A percentile compares a stretch with the other conserved stretches of the same genome.
phyloP scores from a whole-genome alignment of 2,797 vertebrate species.

The Graptemys geographica region DNA sequence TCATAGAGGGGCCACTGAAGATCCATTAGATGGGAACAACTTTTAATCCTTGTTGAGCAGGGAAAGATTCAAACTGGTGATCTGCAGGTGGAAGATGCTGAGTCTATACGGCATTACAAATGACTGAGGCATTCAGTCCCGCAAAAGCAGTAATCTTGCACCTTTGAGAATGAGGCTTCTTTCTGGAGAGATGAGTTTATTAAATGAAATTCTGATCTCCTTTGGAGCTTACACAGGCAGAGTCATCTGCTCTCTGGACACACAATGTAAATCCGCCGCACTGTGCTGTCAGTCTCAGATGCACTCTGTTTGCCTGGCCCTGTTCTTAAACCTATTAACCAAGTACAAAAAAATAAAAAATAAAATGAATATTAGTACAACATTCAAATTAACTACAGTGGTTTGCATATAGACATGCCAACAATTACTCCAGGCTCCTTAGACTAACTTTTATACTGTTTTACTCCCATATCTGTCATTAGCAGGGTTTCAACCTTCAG shows the following conservation, averaged over 20 bases:
- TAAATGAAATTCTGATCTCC: neutral
- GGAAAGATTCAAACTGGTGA: neutral
- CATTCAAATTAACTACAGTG: conserved; percentile 18
- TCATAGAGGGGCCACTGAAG: neutral
- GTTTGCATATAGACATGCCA: conserved; percentile 1
- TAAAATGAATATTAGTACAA: neutral
- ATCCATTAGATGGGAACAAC: neutral
- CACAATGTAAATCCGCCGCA: neutral
- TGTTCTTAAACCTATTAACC: neutral
- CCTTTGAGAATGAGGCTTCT: neutral
- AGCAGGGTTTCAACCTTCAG: neutral
- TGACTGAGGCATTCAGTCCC: neutral
- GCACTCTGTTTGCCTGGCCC: neutral
- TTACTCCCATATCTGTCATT: neutral
- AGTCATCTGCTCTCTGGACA: neutral
- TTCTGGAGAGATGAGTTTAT: neutral
- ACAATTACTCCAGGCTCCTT: conserved; percentile 23
- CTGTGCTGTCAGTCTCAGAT: neutral
- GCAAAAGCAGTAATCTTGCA: neutral
- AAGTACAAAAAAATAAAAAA: neutral
- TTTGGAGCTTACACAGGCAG: neutral
- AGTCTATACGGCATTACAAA: neutral
- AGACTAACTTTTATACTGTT: neutral
- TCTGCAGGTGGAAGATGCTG: neutral
- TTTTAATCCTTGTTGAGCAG: neutral